Base-by-base conservation (phyloP, 1,140 invertebrate species). In the Drosophila sechellia region DNA sequence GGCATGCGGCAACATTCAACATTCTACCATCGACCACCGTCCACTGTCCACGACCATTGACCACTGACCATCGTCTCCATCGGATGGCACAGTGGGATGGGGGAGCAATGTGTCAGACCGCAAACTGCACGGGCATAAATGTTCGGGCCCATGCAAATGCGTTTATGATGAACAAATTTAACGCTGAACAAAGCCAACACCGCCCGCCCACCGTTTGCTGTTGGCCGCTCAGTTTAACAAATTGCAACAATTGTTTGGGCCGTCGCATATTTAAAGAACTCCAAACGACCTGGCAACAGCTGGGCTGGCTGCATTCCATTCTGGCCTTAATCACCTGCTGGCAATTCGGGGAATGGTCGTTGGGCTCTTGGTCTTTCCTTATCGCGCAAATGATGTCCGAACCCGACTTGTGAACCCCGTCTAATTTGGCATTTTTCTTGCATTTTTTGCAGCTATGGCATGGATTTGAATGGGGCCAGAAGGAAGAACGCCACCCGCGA, bases 401-500 rank as follows among this genome's bases (percentile, higher is more conserved):
- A 50, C 50, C 35, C 43, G 34, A 31, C 39, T 45, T 45, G 54
- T 6, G 27, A 50, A 45, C 54, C 34, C 37, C 31, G 4, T 55
- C 12, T 37, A 52, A 70, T 25, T 52, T 39, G 8, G 52, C 25
- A 55, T 45, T 66, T 13, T 50, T 35, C 25, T 48, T 20, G 49
- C 53, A 13, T 13, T 13, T 39, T 13, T 95, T 94, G 17, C 94
- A 98, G 97, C 79, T 98, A 98, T 90, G 97, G 96, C 64, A 96
- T 98, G 95, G 97, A 98, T 92, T 93, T 97, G 63, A 98, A 97
- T 86, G 97, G 96, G 1, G 96, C 97, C 20, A 94, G 98, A 85
- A 94, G 98, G 76, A 99, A 99, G 94, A 99, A 99, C 93, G 98
- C 98, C 20, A 99, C 98, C 20, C 93, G 98, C 58, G 98, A 99